Evolutionary conservation across 2,888 invertebrate genomes (phyloP), one percentile per base, ranked within the genome.

Genomic region (Cataglyphis livida): DNA sequence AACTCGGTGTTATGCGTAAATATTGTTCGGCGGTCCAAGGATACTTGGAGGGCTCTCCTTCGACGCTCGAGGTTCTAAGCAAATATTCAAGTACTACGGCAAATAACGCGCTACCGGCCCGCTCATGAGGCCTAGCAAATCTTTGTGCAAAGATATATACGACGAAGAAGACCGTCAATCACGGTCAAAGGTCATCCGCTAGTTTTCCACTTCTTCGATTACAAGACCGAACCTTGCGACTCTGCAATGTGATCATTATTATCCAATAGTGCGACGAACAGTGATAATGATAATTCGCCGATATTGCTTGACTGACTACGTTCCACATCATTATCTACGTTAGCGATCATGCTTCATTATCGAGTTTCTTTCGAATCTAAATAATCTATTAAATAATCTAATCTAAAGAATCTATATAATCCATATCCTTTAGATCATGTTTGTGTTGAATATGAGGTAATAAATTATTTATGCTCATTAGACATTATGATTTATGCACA

Each of bases 1-100:
- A 87, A 88, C 89, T 83, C 87, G 82, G 82, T 91, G 89, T 90
- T 90, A 88, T 86, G 88, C 84, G 92, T 90, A 91, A 92, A 92
- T 92, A 93, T 93, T 91, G 88, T 91, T 71, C 87, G 86, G 84
- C 85, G 85, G 89, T 83, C 87, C 89, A 90, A 91, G 91, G 84
- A 90, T 89, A 87, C 89, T 87, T 87, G 65, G 88, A 88, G 86
- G 85, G 85, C 75, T 68, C 89, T 85, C 86, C 87, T 81, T 64
- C 65, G 65, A 66, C 79, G 88, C 87, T 90, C 84, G 82, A 90
- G 88, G 87, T 84, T 89, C 88, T 88, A 88, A 89, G 87, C 85
- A 89, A 90, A 90, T 86, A 89, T 85, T 81, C 84, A 85, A 91
- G 90, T 90, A 85, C 85, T 84, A 87, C 35, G 74, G 88, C 87